Evolutionary conservation across 92 coral and sea anemone species (phyloP).

Genomic region (Actinostola sp.): DNA sequence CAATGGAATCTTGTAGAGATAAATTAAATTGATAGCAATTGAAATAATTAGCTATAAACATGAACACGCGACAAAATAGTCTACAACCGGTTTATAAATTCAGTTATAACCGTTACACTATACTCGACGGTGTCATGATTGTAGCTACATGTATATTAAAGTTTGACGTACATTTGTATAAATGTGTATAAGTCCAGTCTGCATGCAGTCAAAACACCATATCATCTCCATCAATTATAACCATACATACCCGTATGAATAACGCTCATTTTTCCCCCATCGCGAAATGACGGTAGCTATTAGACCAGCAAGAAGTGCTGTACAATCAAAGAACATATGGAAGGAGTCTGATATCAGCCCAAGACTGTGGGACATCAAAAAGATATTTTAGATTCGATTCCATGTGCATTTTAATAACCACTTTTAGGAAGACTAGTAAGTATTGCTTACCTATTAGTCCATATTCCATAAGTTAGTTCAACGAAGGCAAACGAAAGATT

Average conservation of each 20-base stretch:
- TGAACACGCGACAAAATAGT: too few species aligned
- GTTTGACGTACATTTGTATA: too few species aligned
- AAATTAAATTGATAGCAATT: too few species aligned
- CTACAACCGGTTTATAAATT: too few species aligned
- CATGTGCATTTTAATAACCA: not conserved
- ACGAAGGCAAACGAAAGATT: conserved; percentile 96
- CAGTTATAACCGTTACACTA: too few species aligned
- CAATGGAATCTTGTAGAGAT: too few species aligned
- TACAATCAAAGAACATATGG: conserved; percentile 99
- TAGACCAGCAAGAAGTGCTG: conserved; percentile 98
- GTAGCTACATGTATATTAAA: too few species aligned
- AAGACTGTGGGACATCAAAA: conserved; percentile 64
- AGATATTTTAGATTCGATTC: not conserved
- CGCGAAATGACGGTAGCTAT: conserved; percentile 92
- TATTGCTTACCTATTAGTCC: conserved; percentile 93
- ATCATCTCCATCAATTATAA: too few species aligned
- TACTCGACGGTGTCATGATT: too few species aligned
- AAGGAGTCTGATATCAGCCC: conserved; percentile 97
- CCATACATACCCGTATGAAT: conserved; percentile 87
- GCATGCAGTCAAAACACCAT: not conserved
- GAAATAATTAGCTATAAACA: too few species aligned
- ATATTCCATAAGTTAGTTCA: conserved; percentile 91
- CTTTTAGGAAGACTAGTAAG: not conserved
- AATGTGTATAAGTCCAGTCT: too few species aligned
- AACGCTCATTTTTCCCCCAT: conserved; percentile 96